A percentile compares a stretch with the other conserved stretches of the same genome.
Evolutionary conservation across 1,140 invertebrate genomes (phyloP).

Genomic region (Orius insidiosus): DNA sequence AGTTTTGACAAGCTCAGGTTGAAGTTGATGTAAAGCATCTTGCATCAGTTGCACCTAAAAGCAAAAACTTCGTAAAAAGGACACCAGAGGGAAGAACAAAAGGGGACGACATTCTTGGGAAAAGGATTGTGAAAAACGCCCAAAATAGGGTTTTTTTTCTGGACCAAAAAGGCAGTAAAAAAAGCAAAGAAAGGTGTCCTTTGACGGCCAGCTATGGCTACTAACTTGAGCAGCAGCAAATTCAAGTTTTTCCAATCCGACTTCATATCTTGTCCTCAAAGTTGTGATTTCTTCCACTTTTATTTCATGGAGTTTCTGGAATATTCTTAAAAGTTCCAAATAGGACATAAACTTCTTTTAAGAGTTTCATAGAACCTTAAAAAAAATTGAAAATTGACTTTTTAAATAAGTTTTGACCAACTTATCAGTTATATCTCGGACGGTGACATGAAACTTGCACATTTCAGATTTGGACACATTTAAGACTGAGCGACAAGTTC

Average conservation of each 20-base stretch:
- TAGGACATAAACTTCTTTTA: slow-evolving; percentile 69
- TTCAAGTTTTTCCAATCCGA: slow-evolving; percentile 78
- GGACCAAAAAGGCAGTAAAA: no score
- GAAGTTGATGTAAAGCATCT: slow-evolving; percentile 65
- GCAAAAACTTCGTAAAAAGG: neutral
- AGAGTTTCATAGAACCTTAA: slow-evolving; percentile 51
- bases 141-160: no score
- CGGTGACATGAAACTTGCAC: slow-evolving; percentile 40
- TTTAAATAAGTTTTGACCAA: slow-evolving; percentile 22
- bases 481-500: slow-evolving; percentile 78
- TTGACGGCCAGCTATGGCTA: neutral
- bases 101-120: neutral
- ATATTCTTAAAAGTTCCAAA: slow-evolving; percentile 72
- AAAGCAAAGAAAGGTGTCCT: no score
- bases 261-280: slow-evolving; percentile 58
- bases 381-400: neutral
- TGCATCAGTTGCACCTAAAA: slow-evolving; percentile 66
- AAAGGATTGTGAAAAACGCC: no score
- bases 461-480: slow-evolving; percentile 60
- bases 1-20: slow-evolving; percentile 77
- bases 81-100: neutral
- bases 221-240: slow-evolving; percentile 68
- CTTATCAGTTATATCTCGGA: slow-evolving; percentile 29
- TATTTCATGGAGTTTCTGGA: slow-evolving; percentile 52
- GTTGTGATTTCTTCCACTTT: slow-evolving; percentile 62